Conservation (phyloP, 2,797 vertebrate genomes). For the Anisognathus igniventris region DNA sequence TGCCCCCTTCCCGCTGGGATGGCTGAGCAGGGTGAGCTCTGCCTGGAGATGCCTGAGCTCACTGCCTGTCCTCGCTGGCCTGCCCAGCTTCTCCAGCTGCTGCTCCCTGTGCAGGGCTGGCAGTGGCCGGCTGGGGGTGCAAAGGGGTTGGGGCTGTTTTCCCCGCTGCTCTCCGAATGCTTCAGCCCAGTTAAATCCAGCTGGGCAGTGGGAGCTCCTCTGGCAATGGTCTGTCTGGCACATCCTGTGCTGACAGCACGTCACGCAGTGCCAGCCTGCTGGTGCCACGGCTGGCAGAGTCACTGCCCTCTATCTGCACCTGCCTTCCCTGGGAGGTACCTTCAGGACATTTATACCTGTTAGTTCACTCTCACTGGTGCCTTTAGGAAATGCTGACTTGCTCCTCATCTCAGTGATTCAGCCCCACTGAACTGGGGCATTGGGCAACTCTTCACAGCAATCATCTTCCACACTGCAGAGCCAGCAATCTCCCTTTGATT, state of each 20-base stretch:
- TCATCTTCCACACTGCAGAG: background rate
- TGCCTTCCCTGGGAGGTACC: background rate
- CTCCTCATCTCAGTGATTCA: background rate
- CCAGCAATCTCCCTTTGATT: background rate
- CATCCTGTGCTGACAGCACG: accelerated
- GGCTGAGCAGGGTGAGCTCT: accelerated
- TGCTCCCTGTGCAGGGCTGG: background rate
- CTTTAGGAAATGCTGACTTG: background rate
- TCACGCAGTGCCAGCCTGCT: accelerated
- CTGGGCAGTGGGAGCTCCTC: accelerated
- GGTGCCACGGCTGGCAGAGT: accelerated
- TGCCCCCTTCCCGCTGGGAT: accelerated
- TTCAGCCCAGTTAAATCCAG: accelerated
- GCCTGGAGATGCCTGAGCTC: accelerated
- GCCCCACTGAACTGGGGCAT: background rate
- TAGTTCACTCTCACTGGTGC: background rate
- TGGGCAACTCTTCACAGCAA: background rate
- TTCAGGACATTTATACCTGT: background rate
- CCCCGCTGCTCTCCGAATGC: accelerated
- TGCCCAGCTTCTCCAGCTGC: accelerated
- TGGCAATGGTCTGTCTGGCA: accelerated
- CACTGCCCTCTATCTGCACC: background rate
- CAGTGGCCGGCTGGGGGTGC: accelerated
- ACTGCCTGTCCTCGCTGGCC: accelerated
- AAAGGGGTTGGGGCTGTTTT: background rate